Evolutionary conservation across 2,888 invertebrate species (phyloP).

Genomic region (Trisateles emortualis): DNA sequence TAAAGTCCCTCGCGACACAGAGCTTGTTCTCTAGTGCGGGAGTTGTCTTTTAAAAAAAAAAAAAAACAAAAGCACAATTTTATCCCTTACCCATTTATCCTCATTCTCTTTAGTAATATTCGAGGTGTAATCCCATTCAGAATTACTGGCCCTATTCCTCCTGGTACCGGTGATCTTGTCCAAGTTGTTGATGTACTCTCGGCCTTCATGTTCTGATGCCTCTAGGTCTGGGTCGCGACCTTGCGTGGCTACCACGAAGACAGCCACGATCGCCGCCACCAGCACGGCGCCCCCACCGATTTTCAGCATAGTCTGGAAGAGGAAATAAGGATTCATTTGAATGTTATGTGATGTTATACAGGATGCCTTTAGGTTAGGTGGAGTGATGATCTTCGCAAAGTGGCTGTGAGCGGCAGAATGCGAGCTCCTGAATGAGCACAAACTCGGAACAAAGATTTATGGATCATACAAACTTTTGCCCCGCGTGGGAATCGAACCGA

Average conservation of each 20-base stretch:
- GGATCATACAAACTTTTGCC: no score
- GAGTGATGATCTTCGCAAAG: no score
- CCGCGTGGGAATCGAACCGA: no score
- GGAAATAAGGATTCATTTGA: background rate
- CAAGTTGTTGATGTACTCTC: conserved; percentile 87
- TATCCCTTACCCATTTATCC: conserved; percentile 70
- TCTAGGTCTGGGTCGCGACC: conserved; percentile 84
- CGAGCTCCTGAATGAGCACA: no score
- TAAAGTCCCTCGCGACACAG: no score
- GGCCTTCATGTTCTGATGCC: conserved; percentile 86
- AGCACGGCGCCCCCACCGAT: conserved; percentile 79
- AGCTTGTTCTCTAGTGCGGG: no score
- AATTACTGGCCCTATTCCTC: conserved; percentile 87
- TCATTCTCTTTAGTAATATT: conserved; percentile 91
- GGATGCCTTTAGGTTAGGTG: no score
- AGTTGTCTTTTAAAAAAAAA: no score
- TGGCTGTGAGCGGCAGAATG: no score
- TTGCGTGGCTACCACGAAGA: conserved; percentile 82
- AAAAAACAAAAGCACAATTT: no score
- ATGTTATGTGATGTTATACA: no score
- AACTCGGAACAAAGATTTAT: no score
- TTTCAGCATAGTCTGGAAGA: conserved; percentile 80
- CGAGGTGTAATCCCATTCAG: conserved; percentile 92
- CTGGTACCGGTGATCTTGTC: conserved; percentile 88
- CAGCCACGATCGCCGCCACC: conserved; percentile 80